phyloP scores from a whole-genome alignment of 2,888 invertebrate genomes.

The Mythimna lalbum region DNA sequence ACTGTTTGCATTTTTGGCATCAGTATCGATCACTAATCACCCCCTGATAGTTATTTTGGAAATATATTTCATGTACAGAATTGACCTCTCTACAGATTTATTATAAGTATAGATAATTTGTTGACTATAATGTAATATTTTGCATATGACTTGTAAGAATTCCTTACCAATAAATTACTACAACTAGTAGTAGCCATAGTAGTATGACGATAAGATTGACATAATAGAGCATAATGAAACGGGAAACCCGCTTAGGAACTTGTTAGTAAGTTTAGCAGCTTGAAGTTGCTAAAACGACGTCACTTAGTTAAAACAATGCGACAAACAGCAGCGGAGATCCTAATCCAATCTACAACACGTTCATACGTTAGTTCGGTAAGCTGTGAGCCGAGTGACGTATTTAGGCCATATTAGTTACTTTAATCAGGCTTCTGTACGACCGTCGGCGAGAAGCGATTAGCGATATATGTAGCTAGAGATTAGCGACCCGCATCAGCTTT shows the following conservation, averaged over 20 bases:
- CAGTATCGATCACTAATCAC: too few relatives aligned
- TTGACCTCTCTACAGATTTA: too few relatives aligned
- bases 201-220: background rate
- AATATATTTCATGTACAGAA: too few relatives aligned
- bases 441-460: background rate
- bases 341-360: constrained; percentile 38
- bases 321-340: constrained; percentile 23
- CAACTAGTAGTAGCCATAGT: too few relatives aligned
- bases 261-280: background rate
- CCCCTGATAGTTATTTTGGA: too few relatives aligned
- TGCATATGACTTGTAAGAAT: too few relatives aligned
- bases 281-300: constrained; percentile 5
- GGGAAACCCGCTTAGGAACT: background rate
- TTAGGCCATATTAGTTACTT: constrained; percentile 61
- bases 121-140: too few relatives aligned
- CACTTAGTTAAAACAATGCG: constrained; percentile 31
- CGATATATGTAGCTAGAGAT: background rate
- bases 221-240: background rate
- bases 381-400: constrained; percentile 60
- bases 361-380: constrained; percentile 31
- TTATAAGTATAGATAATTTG: too few relatives aligned
- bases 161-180: too few relatives aligned
- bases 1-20: too few relatives aligned
- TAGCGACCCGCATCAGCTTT: background rate
- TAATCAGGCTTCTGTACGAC: constrained; percentile 15